These are phyloP conservation scores for Danaus chrysippus DNA, from an alignment of 2,888 invertebrate species.

Conservation along the genomic window DNA sequence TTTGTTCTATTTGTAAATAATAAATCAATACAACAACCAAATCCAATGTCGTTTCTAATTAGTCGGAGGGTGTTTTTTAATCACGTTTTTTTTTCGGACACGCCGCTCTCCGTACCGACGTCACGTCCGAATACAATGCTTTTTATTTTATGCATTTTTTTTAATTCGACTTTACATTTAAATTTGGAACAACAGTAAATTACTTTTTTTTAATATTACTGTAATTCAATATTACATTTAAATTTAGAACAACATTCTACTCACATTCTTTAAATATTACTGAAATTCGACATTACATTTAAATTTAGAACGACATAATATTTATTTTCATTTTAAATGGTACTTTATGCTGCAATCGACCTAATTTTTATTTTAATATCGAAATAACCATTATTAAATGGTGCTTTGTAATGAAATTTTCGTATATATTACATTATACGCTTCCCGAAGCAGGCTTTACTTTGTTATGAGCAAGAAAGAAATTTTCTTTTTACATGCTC, in stretches of 20 bases:
- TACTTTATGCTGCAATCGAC: no score
- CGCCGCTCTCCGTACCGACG: slow-evolving; percentile 15
- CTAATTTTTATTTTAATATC: no score
- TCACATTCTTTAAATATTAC: no score
- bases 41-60: slow-evolving; percentile 26
- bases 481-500: slow-evolving; percentile 16
- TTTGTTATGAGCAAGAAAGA: background rate
- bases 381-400: no score
- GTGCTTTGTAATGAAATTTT: background rate
- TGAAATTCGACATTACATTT: no score
- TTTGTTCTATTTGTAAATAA: background rate
- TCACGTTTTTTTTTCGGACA: slow-evolving; percentile 29
- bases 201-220: no score
- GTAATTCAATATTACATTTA: background rate
- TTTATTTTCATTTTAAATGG: no score
- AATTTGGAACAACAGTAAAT: background rate
- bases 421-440: background rate
- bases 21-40: slow-evolving; percentile 8
- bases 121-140: slow-evolving; percentile 16
- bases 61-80: slow-evolving; percentile 35
- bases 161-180: background rate
- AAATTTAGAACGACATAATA: no score
- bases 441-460: background rate
- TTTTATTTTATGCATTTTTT: slow-evolving; percentile 10
- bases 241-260: background rate